Evolutionary conservation across 1,140 invertebrate genomes (phyloP), one percentile per base, ranked within the genome.

Genomic region (Drosophila bocki): DNA sequence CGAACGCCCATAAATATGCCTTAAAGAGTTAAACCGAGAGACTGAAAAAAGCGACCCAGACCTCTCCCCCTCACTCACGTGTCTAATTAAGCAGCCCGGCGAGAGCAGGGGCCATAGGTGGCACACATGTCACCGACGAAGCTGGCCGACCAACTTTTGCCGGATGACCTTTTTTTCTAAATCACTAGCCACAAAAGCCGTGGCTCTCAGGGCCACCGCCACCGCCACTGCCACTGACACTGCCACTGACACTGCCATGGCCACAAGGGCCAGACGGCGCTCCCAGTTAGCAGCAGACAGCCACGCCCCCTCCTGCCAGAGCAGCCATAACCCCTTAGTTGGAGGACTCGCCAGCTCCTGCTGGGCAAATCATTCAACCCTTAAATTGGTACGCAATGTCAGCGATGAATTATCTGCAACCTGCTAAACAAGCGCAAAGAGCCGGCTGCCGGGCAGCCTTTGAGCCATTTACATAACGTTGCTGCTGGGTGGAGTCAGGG

Each of bases 381-480:
- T 90, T 90, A 90, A 90, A 90, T 90, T 90, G 85, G 82, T 90
- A 91, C 85, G 86, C 85, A 90, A 91, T 85, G 86, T 90, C 86
- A 90, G 86, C 85, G 86, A 91, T 90, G 85, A 90, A 90, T 90
- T 90, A 90, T 90, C 85, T 90, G 78, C 85, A 88, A 88, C 85
- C 85, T 88, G 85, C 85, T 90, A 90, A 90, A 84, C 85, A 90
- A 84, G 64, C 77, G 57, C 68, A 69, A 57, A 63, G 45, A 78
- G 56, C 39, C 70, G 58, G 65, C 53, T 57, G 56, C 39, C 78
- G 58, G 65, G 53, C 65, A 63, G 80, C 80, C 80, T 79, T 83
- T 75, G 64, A 83, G 81, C 81, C 81, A 84, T 84, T 84, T 84
- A 84, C 82, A 84, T 84, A 84, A 74, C 68, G 48, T 32, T 26